Percentiles rank a stretch among this genome's conserved stretches.
Conservation (phyloP, 2,797 vertebrate species). For the Pygocentrus nattereri region DNA sequence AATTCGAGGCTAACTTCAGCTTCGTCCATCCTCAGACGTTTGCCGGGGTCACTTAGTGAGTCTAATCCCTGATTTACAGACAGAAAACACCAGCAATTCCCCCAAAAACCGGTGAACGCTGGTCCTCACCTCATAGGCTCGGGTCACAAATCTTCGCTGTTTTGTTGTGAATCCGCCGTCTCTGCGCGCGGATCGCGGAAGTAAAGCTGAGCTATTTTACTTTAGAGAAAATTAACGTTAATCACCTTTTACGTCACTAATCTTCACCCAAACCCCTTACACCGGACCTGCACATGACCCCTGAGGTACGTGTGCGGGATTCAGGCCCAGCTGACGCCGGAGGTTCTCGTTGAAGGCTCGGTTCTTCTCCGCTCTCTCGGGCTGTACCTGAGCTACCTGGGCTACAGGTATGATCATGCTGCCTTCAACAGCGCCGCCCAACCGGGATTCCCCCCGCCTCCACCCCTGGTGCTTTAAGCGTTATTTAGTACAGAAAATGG, state of each 20-base stretch:
- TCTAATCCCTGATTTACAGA: too few species aligned
- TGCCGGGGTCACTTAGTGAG: too few species aligned
- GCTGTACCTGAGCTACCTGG: conserved; percentile 76
- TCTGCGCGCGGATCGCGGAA: conserved; percentile 34
- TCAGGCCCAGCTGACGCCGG: background rate
- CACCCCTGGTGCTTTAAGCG: too few species aligned
- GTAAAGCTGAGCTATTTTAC: background rate
- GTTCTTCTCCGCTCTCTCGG: conserved; percentile 14
- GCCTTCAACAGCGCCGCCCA: background rate
- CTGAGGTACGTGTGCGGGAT: background rate
- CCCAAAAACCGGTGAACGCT: background rate
- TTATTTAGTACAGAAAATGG: too few species aligned
- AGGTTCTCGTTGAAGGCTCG: conserved; percentile 18
- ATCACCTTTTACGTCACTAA: background rate
- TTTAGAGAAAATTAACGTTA: background rate
- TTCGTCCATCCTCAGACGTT: background rate
- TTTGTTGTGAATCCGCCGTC: conserved; percentile 34
- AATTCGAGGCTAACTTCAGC: background rate
- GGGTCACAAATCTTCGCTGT: background rate
- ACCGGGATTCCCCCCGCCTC: background rate
- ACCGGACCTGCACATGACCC: background rate
- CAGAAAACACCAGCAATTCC: too few species aligned
- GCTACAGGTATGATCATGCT: conserved; percentile 71
- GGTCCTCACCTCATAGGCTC: conserved; percentile 54
- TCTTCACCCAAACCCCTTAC: background rate